These are phyloP conservation scores for Vesta saturnalis DNA, from an alignment of 2,888 invertebrate genomes.

Conservation along the genomic window DNA sequence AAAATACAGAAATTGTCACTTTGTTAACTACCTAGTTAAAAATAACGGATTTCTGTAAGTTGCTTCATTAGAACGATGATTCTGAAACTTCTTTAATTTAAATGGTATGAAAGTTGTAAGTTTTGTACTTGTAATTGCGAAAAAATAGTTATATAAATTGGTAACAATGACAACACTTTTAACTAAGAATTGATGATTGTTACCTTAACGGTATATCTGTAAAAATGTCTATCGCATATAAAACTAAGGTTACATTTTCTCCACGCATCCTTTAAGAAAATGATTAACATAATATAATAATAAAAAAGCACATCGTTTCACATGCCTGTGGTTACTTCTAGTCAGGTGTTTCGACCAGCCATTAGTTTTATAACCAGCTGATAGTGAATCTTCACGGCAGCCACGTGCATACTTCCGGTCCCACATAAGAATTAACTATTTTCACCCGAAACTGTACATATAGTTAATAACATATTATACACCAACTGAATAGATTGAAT, in stretches of 20 bases:
- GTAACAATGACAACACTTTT: slow-evolving; percentile 1
- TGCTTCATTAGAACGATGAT: no score
- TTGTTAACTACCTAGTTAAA: no score
- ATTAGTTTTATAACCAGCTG: slow-evolving; percentile 43
- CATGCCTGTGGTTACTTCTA: slow-evolving; percentile 35
- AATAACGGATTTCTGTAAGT: no score
- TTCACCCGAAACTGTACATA: slow-evolving; percentile 19
- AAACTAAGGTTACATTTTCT: not conserved
- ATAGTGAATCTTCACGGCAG: slow-evolving; percentile 46
- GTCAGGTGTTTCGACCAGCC: slow-evolving; percentile 42
- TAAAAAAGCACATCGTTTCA: slow-evolving; percentile 25
- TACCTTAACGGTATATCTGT: not conserved
- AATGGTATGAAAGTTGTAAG: no score
- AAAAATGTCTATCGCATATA: slow-evolving; percentile 1
- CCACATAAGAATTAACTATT: slow-evolving; percentile 33
- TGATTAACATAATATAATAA: slow-evolving; percentile 15
- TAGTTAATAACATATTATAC: slow-evolving; percentile 25
- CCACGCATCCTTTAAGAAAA: slow-evolving; percentile 15
- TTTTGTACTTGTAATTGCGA: no score
- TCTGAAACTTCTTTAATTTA: no score
- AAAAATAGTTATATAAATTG: no score
- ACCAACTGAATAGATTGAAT: not conserved
- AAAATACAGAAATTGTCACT: no score
- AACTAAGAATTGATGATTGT: slow-evolving; percentile 1
- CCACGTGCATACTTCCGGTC: slow-evolving; percentile 44